Base-by-base conservation (phyloP, 2,797 vertebrate species). In the Hipposideros larvatus region DNA sequence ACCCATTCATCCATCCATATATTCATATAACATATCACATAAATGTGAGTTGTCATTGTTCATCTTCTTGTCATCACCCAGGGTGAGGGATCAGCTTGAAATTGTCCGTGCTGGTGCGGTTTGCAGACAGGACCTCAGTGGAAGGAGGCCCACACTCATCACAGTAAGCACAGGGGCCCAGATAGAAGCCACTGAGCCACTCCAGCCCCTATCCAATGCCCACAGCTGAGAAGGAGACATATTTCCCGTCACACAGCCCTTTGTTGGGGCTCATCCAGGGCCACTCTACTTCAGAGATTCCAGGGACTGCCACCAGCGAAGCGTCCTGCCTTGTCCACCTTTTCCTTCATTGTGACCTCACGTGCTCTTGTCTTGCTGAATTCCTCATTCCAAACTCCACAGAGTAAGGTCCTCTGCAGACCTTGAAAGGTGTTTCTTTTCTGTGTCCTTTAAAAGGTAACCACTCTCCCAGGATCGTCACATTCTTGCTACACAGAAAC, bases 401-500 rank as follows among this genome's bases (percentile, higher is more conserved):
- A 11, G 24, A 0, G 18, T 70, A 22, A 75, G 53, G 28, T n/a
- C 74, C 7, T 55, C 55, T 4, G 28, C 46, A 31, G 66, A 48
- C 57, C 55, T 4, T 0, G 0, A 21, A 46, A 4, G 31, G 11
- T 21, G 7, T 15, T 53, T 68, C 34, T 37, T 21, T 41, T 34
- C 74, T 57, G 8, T 16, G 51, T 41, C 57, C 90, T 57, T 43
- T 4, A 31, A 24, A 10, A 31, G 61, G 41, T 3, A 4, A 9
- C 46, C 9, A 0, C 59, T 16, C 3, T 6, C 13, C n/a, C 11
- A 14, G 6, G 28, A 7, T 4, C 7, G 0, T 21, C 48, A 28
- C 18, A 1, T 11, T 6, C 59, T 13, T 9, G 5, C 11, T 19
- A 28, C n/a, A 24, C 53, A 24, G 75, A 84, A 16, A 4, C 31